Evolutionary conservation across 2,888 invertebrate genomes (phyloP).

Genomic region (Onthophagus sagittarius): DNA sequence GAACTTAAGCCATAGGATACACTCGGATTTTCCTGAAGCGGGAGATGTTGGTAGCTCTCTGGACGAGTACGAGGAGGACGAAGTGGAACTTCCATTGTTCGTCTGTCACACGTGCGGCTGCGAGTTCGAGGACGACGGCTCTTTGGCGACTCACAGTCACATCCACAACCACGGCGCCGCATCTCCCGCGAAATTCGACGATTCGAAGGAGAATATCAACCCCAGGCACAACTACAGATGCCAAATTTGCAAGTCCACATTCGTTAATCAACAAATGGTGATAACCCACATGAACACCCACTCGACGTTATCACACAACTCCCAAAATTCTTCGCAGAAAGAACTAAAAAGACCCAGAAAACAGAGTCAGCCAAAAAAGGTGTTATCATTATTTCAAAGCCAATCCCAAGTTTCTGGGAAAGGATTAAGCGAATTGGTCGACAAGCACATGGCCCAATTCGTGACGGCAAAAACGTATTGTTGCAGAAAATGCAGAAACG

Average conservation of each 20-base stretch:
- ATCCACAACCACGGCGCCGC: constrained; percentile 49
- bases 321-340: constrained; percentile 35
- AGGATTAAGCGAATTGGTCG: constrained; percentile 37
- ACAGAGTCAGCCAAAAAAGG: constrained; percentile 52
- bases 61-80: constrained; percentile 45
- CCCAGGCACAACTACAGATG: constrained; percentile 48
- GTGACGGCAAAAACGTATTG: constrained; percentile 43
- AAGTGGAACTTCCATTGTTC: constrained; percentile 50
- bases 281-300: constrained; percentile 52
- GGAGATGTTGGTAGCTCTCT: constrained; percentile 51
- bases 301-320: constrained; percentile 43
- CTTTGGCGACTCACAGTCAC: constrained; percentile 50
- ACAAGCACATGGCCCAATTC: constrained; percentile 45
- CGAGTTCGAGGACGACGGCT: constrained; percentile 53
- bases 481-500: constrained; percentile 43
- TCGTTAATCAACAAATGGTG: constrained; percentile 48
- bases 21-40: constrained; percentile 63
- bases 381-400: constrained; percentile 45
- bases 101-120: constrained; percentile 54
- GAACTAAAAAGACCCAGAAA: constrained; percentile 47
- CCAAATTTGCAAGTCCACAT: constrained; percentile 48
- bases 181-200: constrained; percentile 51
- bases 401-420: constrained; percentile 37
- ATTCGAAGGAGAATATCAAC: constrained; percentile 47
- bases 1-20: constrained; percentile 43